These are phyloP conservation scores for Rhodophaea formosa DNA, from an alignment of 2,888 invertebrate species.

Conservation along the genomic window DNA sequence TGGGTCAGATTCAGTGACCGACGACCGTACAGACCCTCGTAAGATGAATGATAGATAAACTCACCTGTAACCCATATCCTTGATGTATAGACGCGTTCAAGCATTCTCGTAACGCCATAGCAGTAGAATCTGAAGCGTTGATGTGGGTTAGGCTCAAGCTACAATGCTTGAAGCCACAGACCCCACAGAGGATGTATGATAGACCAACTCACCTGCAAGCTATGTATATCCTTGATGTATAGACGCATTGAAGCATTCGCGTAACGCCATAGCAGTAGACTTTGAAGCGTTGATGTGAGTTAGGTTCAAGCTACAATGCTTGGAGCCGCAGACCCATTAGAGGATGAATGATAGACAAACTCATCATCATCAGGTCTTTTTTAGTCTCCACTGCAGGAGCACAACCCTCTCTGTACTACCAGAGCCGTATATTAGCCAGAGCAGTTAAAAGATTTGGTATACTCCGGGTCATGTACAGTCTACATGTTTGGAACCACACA, in stretches of 20 bases:
- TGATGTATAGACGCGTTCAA: slow-evolving; percentile 58
- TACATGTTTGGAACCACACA: slow-evolving; percentile 63
- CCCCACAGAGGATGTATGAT: slow-evolving; percentile 40
- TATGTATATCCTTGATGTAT: slow-evolving; percentile 64
- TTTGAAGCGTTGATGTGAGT: slow-evolving; percentile 55
- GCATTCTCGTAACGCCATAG: slow-evolving; percentile 48
- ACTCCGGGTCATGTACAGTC: slow-evolving; percentile 57
- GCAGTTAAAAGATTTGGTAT: slow-evolving; percentile 54
- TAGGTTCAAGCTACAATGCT: slow-evolving; percentile 60
- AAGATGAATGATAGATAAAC: slow-evolving; percentile 55
- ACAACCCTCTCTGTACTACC: too few relatives aligned
- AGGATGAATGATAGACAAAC: slow-evolving; percentile 58
- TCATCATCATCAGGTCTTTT: too few relatives aligned
- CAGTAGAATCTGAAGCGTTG: slow-evolving; percentile 50
- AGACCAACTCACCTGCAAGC: slow-evolving; percentile 54
- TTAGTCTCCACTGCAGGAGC: too few relatives aligned
- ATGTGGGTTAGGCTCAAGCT: slow-evolving; percentile 60
- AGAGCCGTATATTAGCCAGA: too few relatives aligned
- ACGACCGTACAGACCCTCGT: slow-evolving; percentile 67
- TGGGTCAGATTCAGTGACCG: slow-evolving; percentile 61
- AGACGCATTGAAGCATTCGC: slow-evolving; percentile 54
- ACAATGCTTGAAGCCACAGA: slow-evolving; percentile 64
- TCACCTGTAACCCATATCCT: slow-evolving; percentile 64
- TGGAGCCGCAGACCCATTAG: slow-evolving; percentile 63
- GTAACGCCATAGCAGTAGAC: slow-evolving; percentile 45